Conservation (phyloP, 2,888 invertebrate genomes). For the Idaea aversata region DNA sequence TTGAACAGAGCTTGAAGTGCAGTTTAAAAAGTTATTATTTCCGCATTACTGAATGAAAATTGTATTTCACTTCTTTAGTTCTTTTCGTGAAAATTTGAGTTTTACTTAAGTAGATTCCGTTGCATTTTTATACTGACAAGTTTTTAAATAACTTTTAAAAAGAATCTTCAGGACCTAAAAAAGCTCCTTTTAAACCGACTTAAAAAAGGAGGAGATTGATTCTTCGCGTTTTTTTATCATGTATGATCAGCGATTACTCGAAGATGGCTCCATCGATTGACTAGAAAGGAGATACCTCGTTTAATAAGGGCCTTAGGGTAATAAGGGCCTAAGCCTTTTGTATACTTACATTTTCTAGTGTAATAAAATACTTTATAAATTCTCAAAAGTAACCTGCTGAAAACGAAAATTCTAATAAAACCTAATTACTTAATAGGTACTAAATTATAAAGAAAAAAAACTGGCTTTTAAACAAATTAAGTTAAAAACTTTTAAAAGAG, state of each 20-base stretch:
- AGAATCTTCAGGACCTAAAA: background rate
- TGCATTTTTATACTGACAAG: background rate
- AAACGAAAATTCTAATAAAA: background rate
- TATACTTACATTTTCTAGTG: no score
- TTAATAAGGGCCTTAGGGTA: no score
- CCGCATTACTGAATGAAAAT: slow-evolving; percentile 1
- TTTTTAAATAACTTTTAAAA: background rate
- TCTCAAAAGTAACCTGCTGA: background rate
- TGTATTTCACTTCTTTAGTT: background rate
- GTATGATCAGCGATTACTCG: no score
- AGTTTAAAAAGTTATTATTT: slow-evolving; percentile 20
- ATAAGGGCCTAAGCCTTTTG: no score
- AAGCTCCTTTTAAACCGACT: no score
- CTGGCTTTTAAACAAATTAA: background rate
- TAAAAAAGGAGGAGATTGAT: no score
- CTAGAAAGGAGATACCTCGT: no score
- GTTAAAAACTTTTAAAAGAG: background rate
- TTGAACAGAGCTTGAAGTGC: slow-evolving; percentile 12
- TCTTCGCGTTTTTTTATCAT: no score
- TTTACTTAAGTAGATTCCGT: background rate
- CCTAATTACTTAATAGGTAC: background rate
- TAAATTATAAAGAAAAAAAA: background rate
- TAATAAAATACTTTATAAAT: background rate
- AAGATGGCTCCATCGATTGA: no score
- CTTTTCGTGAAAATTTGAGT: background rate